These are phyloP conservation scores for Thryonomys swinderianus DNA, from an alignment of 2,113 vertebrate genomes.

Conservation along the genomic window DNA sequence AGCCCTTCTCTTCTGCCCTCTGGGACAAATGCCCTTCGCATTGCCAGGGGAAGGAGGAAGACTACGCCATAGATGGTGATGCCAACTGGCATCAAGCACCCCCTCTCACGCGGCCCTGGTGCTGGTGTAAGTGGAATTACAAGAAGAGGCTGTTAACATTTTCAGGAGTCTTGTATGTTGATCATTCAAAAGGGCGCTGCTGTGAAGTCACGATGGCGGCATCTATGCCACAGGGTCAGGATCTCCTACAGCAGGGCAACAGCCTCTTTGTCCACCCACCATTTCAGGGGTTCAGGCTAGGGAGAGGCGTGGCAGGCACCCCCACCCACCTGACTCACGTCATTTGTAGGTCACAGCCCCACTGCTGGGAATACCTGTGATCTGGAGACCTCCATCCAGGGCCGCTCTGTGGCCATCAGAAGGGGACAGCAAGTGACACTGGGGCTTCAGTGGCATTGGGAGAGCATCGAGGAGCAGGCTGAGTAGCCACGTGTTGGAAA, in stretches of 20 bases:
- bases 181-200: neutral
- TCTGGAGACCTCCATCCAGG: fast-evolving
- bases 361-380: fast-evolving
- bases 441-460: neutral
- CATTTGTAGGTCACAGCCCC: neutral
- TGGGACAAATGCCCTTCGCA: neutral
- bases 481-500: neutral
- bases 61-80: no score
- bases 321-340: fast-evolving
- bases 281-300: neutral
- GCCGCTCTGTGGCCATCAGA: neutral
- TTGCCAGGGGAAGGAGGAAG: neutral
- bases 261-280: neutral
- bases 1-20: neutral
- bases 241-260: neutral
- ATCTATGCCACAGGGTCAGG: neutral
- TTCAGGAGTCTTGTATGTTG: neutral
- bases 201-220: neutral
- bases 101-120: neutral
- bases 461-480: neutral
- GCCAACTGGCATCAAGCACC: neutral
- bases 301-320: neutral
- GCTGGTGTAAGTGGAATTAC: neutral
- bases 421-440: neutral
- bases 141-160: neutral